Percentiles rank a stretch among this genome's conserved stretches.
These are phyloP conservation scores for Microtus richardsoni DNA, from an alignment of 2,113 vertebrate species.

Conservation along the genomic window DNA sequence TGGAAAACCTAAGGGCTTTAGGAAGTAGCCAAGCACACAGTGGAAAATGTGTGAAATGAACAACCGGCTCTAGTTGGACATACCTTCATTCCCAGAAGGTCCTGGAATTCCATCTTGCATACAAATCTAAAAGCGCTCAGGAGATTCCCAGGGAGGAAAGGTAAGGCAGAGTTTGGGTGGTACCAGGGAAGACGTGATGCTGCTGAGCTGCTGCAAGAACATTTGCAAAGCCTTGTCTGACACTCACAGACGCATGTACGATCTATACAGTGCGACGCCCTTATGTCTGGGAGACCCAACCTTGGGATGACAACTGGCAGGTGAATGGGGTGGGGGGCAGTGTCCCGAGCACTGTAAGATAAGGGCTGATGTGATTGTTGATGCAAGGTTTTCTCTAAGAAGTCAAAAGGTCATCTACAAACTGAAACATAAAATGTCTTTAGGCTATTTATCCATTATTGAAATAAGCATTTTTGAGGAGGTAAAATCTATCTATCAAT, in stretches of 20 bases:
- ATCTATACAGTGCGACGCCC: background rate
- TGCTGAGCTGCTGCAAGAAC: background rate
- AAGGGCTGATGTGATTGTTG: background rate
- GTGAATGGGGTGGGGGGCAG: background rate
- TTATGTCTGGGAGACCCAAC: background rate
- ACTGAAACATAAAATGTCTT: background rate
- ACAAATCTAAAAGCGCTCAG: background rate
- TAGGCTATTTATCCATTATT: background rate
- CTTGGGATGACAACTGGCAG: background rate
- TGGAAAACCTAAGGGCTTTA: background rate
- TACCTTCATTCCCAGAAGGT: background rate
- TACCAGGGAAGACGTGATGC: background rate
- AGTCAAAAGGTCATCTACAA: slow-evolving; percentile 31
- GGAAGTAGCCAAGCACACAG: background rate
- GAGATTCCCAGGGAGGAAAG: no score
- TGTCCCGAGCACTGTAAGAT: background rate
- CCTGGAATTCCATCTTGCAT: slow-evolving; percentile 1
- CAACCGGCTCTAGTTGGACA: background rate
- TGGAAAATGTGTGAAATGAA: background rate
- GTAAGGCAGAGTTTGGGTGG: background rate
- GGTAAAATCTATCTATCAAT: background rate
- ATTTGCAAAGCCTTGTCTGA: background rate
- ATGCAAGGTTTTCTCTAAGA: background rate
- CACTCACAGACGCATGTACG: background rate
- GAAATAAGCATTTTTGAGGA: slow-evolving; percentile 18